Evolutionary conservation across 2,888 invertebrate genomes (phyloP).

Genomic region (Acrobasis repandana): DNA sequence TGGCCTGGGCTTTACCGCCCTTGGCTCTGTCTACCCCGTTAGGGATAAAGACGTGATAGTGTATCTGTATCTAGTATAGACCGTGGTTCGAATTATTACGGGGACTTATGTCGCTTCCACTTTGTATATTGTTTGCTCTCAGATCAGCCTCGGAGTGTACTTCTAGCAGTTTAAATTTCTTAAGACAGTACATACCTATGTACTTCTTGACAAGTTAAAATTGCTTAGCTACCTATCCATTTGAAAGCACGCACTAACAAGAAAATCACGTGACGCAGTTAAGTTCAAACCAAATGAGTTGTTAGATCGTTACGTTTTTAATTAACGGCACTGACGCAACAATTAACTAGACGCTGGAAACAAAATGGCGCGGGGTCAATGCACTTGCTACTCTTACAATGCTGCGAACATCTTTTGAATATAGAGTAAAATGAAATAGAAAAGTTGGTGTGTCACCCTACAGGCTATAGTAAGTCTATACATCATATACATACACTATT

Average conservation of each 20-base stretch:
- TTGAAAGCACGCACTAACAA: neutral
- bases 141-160: no score
- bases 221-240: neutral
- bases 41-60: no score
- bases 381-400: constrained; percentile 13
- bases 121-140: no score
- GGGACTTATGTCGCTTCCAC: no score
- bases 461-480: no score
- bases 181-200: no score
- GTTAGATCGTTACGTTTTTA: constrained; percentile 16
- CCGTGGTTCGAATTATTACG: no score
- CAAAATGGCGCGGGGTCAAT: constrained; percentile 36
- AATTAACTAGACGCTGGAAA: constrained; percentile 31
- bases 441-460: neutral
- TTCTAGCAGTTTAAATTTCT: no score
- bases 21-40: no score
- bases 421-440: neutral
- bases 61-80: no score
- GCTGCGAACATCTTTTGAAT: neutral
- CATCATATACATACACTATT: no score
- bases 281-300: constrained; percentile 7
- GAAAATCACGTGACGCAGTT: constrained; percentile 3
- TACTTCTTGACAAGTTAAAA: neutral
- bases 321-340: constrained; percentile 10
- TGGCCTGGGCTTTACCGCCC: no score